Conservation (phyloP, 2,113 vertebrate genomes). For the Oxygymnocypris stewartii region DNA sequence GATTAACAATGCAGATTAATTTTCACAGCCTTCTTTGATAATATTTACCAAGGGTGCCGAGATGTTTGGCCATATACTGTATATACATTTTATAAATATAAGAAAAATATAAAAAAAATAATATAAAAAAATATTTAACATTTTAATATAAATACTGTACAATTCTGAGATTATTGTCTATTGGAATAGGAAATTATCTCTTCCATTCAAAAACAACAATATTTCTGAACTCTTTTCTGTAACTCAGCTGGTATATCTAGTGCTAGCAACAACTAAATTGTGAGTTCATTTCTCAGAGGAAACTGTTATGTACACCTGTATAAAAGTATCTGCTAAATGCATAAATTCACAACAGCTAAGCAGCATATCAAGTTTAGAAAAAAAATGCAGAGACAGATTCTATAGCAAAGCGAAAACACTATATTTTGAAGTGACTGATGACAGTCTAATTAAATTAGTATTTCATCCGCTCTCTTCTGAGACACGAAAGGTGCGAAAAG, state of each 20-base stretch:
- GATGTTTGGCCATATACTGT: too few relatives aligned
- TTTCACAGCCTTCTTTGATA: too few relatives aligned
- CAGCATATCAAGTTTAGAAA: conserved; percentile 23
- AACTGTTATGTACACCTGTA: neutral
- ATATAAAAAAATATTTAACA: too few relatives aligned
- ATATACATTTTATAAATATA: too few relatives aligned
- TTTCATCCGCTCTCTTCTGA: conserved; percentile 66
- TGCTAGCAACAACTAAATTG: neutral
- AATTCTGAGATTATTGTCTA: neutral
- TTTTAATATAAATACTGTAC: too few relatives aligned
- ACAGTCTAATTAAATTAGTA: conserved; percentile 76
- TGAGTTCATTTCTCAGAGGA: neutral
- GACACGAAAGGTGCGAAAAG: conserved; percentile 67
- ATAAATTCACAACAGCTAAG: neutral
- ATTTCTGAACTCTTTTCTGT: neutral
- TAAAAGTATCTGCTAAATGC: neutral
- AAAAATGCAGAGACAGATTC: neutral
- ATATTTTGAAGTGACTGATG: conserved; percentile 74
- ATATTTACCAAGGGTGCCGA: too few relatives aligned
- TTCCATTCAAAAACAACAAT: neutral
- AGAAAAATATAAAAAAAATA: too few relatives aligned
- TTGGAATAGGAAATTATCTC: neutral
- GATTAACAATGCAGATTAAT: too few relatives aligned
- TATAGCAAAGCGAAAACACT: conserved; percentile 58
- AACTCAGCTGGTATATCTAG: neutral